These are phyloP conservation scores for Caenorhabditis latens DNA, from an alignment of 1,140 invertebrate genomes.

Conservation along the genomic window DNA sequence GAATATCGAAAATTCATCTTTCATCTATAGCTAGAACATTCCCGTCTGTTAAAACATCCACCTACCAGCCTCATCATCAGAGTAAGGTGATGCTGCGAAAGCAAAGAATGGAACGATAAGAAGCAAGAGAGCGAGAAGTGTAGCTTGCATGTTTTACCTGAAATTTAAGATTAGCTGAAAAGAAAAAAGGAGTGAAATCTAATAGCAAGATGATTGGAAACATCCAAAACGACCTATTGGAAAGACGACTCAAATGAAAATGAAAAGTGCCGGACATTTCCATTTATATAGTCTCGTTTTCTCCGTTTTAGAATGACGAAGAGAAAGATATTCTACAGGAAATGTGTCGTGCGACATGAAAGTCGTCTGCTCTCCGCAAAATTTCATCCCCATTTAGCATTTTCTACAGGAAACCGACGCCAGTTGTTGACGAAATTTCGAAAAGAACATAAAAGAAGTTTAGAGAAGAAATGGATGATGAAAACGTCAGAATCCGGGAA, in stretches of 20 bases:
- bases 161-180: neutral
- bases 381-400: constrained; percentile 27
- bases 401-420: constrained; percentile 33
- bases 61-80: constrained; percentile 27
- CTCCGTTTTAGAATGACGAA: constrained; percentile 2
- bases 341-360: constrained; percentile 50
- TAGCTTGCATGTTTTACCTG: constrained; percentile 44
- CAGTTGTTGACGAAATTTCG: constrained; percentile 17
- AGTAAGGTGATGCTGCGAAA: constrained; percentile 7
- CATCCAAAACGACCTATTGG: no score
- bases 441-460: neutral
- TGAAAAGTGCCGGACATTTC: neutral
- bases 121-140: constrained; percentile 23
- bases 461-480: neutral
- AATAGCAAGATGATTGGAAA: no score
- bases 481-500: constrained; percentile 32
- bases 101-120: constrained; percentile 43
- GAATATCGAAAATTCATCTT: neutral
- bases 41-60: neutral
- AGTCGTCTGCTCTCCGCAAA: neutral
- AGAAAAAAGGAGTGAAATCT: neutral
- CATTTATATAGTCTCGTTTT: constrained; percentile 43
- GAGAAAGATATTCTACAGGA: neutral
- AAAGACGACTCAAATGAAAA: neutral
- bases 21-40: no score